Evolutionary conservation across 2,888 invertebrate genomes (phyloP).

Genomic region (Luffia ferchaultella): DNA sequence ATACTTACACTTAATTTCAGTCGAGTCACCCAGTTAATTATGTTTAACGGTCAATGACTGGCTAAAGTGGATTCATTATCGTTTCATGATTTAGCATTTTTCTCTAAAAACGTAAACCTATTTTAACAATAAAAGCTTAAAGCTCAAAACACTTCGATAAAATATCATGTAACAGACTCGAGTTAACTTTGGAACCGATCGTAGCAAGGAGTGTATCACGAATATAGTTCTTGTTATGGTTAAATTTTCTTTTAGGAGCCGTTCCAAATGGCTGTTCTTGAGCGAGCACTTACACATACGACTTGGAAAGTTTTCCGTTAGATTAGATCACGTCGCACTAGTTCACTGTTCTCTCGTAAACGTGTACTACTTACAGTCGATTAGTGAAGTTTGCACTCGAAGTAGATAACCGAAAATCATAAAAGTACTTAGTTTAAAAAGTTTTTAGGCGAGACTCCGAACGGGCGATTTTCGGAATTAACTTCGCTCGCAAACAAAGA

Average conservation of each 20-base stretch:
- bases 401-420: neutral
- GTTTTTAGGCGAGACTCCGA: neutral
- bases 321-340: neutral
- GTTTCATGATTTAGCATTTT: constrained; percentile 14
- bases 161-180: too few species aligned
- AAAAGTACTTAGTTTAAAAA: neutral
- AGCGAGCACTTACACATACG: neutral
- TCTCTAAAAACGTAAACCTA: constrained; percentile 9
- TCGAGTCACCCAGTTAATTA: constrained; percentile 59
- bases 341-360: neutral
- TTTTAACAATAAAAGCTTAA: neutral
- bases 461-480: neutral
- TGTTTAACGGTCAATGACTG: constrained; percentile 51
- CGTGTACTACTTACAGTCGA: neutral
- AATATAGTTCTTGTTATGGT: neutral
- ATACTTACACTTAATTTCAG: constrained; percentile 13
- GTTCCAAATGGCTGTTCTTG: neutral
- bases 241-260: neutral
- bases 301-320: neutral
- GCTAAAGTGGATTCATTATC: constrained; percentile 27
- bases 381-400: neutral
- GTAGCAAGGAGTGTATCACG: too few species aligned
- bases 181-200: too few species aligned
- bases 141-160: neutral
- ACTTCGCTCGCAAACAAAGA: neutral